Evolutionary conservation across 2,888 invertebrate species (phyloP), one percentile per base, ranked within the genome.

Genomic region (Argyra leucocephala): DNA sequence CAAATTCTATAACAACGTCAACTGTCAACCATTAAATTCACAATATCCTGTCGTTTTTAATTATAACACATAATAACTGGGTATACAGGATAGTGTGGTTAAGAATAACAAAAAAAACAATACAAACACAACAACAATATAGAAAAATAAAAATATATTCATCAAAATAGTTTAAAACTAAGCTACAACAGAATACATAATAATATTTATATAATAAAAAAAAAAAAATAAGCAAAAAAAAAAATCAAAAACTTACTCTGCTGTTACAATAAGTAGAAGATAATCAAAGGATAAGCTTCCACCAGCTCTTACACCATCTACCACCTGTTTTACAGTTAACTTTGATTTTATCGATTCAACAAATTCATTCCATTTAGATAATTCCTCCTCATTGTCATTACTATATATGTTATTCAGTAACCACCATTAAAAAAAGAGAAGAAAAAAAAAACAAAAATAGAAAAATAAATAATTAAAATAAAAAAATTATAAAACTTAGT

Each of bases 211-310:
- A 10, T 31, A 48, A 48, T 3, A 48, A 48, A 1, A n/a, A 18
- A 31, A 31, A 31, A 3, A 58, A 58, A 61, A 48, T 48, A 48
- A 48, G 18, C 3, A 18, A 48, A 48, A 58, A 26, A 22, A 24
- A 37, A 23, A 60, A 15, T 23, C n/a, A n/a, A 59, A 63, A 67
- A 81, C 85, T 84, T 82, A 91, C 91, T 91, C 90, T 62, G 92
- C 92, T 36, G 92, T 88, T 67, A 91, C 83, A 68, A 91, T 87
- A 66, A 92, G 81, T 67, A 89, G 83, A 18, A 92, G 82, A 74
- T 89, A 93, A 80, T 93, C 93, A 75, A 93, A 93, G 1, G 91
- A 90, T 61, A 92, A 79, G 70, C 86, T 84, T 26, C 91, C 91
- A n/a, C 90, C 90, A 21, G 85, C 72, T 26, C 80, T 75, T 9